Base-by-base conservation (phyloP, 1,140 invertebrate species). In the Brachionus sp. region DNA sequence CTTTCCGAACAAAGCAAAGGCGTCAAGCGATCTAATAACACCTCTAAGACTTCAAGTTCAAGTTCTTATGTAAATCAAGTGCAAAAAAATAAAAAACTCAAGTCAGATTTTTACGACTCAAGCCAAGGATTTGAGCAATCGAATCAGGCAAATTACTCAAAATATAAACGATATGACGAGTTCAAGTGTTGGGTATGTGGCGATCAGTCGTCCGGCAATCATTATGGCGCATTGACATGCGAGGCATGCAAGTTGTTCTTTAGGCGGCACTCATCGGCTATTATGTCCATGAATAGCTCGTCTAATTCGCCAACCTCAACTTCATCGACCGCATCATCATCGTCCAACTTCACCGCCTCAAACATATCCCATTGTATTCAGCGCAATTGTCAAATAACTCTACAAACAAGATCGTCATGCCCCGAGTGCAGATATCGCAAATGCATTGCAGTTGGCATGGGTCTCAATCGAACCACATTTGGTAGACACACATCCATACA, bases 351-450 rank as follows among this genome's bases (percentile, higher is more conserved):
- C 44, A 25, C 37, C 44, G 35, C 33, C 3, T 80, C 77, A 57
- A 80, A 57, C 35, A 57, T 80, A 19, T 62, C 77, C 23, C 77
- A 80, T 23, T 80, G 77, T 50, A 25, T 66, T 23, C 77, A 80
- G 19, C 77, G 86, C 16, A 84, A 86, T 6, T 89, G 88, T 85
- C 77, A 83, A 23, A 87, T 89, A 10, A 88, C 87, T 13, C 88
- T 87, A 70, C 88, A 88, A 75, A 87, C 86, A 29, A 84, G 88
- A 33, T 87, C 88, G n/a, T 87, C 87, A 35, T 98, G 97, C 91
- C 96, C 98, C 91, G 98, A 96, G 90, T 99, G 97, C 90, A 92
- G 97, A 82, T 99, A 98, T 89, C 97, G 98, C 90, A 99, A 98
- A 89, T 99, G 97, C 90, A 94, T 99, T 83, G 93, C 95, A 88